Base-by-base conservation (phyloP, 2,797 vertebrate genomes). In the Bradypodion ventrale region DNA sequence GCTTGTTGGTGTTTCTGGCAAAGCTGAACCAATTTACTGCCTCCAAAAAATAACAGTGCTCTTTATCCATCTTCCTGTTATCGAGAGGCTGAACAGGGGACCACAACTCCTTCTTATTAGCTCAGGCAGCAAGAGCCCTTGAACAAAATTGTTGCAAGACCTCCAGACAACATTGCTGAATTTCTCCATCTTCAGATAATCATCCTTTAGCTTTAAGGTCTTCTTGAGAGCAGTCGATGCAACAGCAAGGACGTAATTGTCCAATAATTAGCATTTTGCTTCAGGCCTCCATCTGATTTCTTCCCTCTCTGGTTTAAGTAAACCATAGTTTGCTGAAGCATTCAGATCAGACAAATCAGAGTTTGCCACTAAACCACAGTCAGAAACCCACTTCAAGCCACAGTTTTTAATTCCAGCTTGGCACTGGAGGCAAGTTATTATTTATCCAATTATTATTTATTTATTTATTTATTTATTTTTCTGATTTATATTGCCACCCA, bases 21-120 rank as follows among this genome's bases (percentile, higher is more conserved):
- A 44, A 76, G 10, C 29, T 74, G 52, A 78, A 80, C 56, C 81
- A 62, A 49, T 72, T 75, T 80, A 29, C 59, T 35, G 3, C 23
- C 5, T 35, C 32, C 27, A 35, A 27, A 68, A 56, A 19, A 0
- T 0, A 0, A 4, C 32, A 75, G 23, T 10, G 5, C 52, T 52
- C 23, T 60, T 79, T 32, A 0, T 0, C 56, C 69, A 4, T 29
- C 37, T 65, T 69, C 35, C 78, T n/a, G 40, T 25, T 80, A 21
- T 44, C 0, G 0, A 1, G 72, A 19, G 21, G 75, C 7, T 0
- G 40, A 4, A 74, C 66, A 32, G 15, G 16, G 44, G 1, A 25
- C 23, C 32, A 46, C 25, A 23, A 23, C 23, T 9, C 13, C 12
- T 68, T 23, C 49, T 42, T 15, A 42, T 7, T 40, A 5, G 32